Conservation (phyloP, 2,797 vertebrate genomes). For the Fratercula arctica region DNA sequence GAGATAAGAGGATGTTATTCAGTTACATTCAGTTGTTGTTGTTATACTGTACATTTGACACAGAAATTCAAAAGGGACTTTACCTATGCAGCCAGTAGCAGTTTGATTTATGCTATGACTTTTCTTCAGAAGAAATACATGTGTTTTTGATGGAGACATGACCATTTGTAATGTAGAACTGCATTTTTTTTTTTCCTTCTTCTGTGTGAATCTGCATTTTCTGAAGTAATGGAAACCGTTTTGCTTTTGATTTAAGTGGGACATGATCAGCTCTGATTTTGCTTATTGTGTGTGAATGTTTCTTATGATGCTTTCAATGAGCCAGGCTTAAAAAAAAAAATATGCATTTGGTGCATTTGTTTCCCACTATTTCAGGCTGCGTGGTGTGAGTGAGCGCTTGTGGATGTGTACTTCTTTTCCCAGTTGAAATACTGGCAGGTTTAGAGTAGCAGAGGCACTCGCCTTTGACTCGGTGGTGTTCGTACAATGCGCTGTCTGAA, state of each 20-base stretch:
- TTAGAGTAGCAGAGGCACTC: neutral
- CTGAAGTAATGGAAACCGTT: neutral
- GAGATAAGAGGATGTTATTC: neutral
- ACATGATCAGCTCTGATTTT: constrained; percentile 6
- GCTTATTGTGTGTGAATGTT: neutral
- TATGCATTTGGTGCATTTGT: neutral
- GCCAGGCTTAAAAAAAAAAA: neutral
- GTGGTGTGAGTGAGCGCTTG: neutral
- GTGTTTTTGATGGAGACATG: neutral
- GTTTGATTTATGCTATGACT: neutral
- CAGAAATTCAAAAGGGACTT: neutral
- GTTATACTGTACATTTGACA: neutral
- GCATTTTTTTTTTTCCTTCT: neutral
- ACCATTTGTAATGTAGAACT: neutral
- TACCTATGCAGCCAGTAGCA: neutral
- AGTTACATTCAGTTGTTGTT: neutral
- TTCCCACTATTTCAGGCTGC: neutral
- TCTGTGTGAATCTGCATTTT: neutral
- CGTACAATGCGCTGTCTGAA: neutral
- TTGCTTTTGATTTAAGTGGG: neutral
- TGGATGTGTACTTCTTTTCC: neutral
- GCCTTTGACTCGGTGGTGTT: neutral
- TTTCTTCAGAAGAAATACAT: neutral
- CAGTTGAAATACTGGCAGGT: neutral
- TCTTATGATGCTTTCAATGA: neutral